phyloP scores from a whole-genome alignment of 2,797 vertebrate genomes.

The Sebastes hubbsi region DNA sequence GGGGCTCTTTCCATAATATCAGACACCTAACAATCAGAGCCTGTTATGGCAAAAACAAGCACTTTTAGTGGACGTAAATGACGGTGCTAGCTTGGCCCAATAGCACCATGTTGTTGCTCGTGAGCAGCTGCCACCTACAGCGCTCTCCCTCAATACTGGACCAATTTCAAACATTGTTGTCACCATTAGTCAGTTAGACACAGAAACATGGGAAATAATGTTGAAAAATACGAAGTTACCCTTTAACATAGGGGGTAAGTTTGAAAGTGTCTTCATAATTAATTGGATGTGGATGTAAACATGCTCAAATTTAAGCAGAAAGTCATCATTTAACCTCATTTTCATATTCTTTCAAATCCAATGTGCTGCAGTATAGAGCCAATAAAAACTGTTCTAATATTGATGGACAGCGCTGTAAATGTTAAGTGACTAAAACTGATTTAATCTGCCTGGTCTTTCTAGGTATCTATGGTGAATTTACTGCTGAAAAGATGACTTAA shows the following conservation, averaged over 20 bases:
- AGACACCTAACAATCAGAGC: too few species aligned
- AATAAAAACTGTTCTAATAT: not conserved
- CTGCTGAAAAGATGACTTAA: not conserved
- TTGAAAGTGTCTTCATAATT: not conserved
- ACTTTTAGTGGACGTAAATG: too few species aligned
- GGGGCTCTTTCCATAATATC: too few species aligned
- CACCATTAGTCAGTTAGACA: too few species aligned
- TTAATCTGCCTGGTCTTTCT: not conserved
- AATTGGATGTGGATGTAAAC: not conserved
- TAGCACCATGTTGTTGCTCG: too few species aligned
- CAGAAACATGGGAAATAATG: too few species aligned
- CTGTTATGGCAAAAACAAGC: too few species aligned
- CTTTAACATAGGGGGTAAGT: not conserved
- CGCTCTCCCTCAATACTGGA: too few species aligned
- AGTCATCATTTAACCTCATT: not conserved
- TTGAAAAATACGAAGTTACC: too few species aligned
- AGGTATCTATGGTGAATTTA: not conserved
- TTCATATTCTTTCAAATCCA: not conserved
- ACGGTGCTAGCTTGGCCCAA: too few species aligned
- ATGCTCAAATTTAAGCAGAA: not conserved
- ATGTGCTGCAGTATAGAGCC: not conserved
- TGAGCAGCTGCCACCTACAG: too few species aligned
- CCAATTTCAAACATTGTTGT: too few species aligned
- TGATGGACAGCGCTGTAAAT: not conserved
- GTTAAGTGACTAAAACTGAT: not conserved